A percentile compares a stretch with the other conserved stretches of the same genome.
phyloP scores from a whole-genome alignment of 2,888 invertebrate species.

The Ophion costatus region DNA sequence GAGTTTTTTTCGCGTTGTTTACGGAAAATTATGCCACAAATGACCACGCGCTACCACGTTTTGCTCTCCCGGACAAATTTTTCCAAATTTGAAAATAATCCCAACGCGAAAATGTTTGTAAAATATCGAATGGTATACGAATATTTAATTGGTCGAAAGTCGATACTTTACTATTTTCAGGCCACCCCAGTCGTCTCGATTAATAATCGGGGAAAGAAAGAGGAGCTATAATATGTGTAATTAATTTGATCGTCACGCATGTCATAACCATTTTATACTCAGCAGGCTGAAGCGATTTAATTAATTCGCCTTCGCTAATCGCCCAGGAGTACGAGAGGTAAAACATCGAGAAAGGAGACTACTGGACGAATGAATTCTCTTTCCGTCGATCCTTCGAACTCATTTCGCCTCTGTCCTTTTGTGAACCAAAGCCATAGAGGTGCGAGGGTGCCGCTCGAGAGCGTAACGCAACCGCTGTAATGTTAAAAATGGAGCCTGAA shows the following conservation, averaged over 20 bases:
- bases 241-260: constrained; percentile 6
- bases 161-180: not conserved
- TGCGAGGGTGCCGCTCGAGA: constrained; percentile 13
- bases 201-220: not conserved
- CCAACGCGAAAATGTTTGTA: no score
- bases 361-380: constrained; percentile 19
- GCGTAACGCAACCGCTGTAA: constrained; percentile 46
- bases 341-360: not conserved
- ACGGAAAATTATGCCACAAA: no score
- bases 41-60: no score
- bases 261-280: constrained; percentile 12
- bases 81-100: no score
- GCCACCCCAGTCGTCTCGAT: not conserved
- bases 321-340: constrained; percentile 13
- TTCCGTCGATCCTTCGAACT: not conserved
- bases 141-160: not conserved
- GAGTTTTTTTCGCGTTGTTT: no score
- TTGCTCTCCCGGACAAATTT: no score
- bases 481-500: constrained; percentile 66
- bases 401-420: constrained; percentile 21
- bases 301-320: constrained; percentile 34
- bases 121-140: not conserved
- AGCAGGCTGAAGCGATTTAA: not conserved
- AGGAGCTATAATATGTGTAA: not conserved
- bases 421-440: constrained; percentile 8